Base-by-base conservation (phyloP, 35 echinoderm and acorn worm genomes). In the Ptychodera flava region DNA sequence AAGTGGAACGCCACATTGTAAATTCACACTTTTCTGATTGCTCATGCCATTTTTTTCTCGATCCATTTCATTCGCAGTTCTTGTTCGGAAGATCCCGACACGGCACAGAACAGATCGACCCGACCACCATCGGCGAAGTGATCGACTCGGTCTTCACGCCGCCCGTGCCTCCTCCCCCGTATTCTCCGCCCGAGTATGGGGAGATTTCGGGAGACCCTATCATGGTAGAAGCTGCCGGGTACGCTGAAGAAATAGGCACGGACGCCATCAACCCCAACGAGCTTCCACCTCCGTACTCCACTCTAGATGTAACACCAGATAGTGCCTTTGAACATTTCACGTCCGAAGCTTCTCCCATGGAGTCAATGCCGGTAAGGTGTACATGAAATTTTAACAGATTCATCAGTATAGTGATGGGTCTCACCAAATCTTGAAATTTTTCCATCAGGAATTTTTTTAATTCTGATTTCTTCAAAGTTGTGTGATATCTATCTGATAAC, bases 271-370 rank as follows among this genome's bases (percentile, higher is more conserved):
- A 83, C 22, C 88, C 92, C 32, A 85, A 87, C 30, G 92, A 90
- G 33, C 86, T 94, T 82, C 92, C 92, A 75, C 92, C 92, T 83
- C 92, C 92, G 28, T 94, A 94, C 38, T 94, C 92, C 22, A 88
- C 85, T 28, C 34, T 94, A 75, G 85, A 94, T 34, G 38, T 90
- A 0, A 37, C 89, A 28, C 89, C 88, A 12, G 92, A 85, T 15
- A 86, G 77, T 33, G 80, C 80, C 45, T 64, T 64, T 64, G 45
- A 64, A 64, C 45, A 64, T 64, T 22, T 64, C 45, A 64, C 45
- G 22, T 64, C 45, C 6, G 45, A 64, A 22, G 45, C 45, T 64
- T 64, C 45, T 22, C 45, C 45, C 22, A 64, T 64, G 45, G 45
- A 64, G 6, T 22, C 45, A 6, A 64, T 64, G 22, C 45, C 6